Conservation (phyloP, 2,797 vertebrate species). For the Pangasius djambal region DNA sequence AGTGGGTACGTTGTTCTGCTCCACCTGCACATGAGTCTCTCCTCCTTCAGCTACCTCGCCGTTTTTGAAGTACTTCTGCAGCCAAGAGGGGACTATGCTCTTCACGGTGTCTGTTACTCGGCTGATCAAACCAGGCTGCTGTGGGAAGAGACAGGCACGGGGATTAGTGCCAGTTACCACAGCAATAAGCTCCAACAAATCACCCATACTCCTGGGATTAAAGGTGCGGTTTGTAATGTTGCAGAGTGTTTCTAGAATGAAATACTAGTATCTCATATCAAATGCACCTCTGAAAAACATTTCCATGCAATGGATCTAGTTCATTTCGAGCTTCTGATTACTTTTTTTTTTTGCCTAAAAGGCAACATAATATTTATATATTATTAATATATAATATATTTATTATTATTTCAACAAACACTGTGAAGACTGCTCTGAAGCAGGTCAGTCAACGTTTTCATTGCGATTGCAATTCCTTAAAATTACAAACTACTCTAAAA, state of each 20-base stretch:
- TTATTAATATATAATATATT: too few relatives aligned
- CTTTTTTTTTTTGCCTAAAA: background rate
- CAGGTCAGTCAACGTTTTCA: background rate
- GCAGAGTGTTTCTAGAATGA: background rate
- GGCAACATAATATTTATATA: background rate
- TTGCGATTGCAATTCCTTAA: background rate
- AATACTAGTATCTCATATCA: background rate
- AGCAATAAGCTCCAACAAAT: background rate
- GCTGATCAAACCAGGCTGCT: conserved; percentile 89
- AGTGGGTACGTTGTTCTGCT: conserved; percentile 72
- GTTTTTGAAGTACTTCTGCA: conserved; percentile 93
- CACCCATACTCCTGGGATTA: background rate
- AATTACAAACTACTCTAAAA: background rate
- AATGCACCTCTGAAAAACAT: background rate
- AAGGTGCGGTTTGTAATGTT: background rate
- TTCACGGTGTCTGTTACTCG: conserved; percentile 95
- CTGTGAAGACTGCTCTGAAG: background rate
- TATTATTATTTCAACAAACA: background rate
- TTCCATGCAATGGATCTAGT: background rate
- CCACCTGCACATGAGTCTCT: conserved; percentile 62
- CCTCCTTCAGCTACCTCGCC: conserved; percentile 69
- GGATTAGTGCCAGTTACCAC: background rate
- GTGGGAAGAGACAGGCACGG: conserved; percentile 41
- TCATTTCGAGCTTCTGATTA: background rate
- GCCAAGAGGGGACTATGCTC: conserved; percentile 95